Evolutionary conservation across 2,113 vertebrate species (phyloP).

Genomic region (Raja brachyura): DNA sequence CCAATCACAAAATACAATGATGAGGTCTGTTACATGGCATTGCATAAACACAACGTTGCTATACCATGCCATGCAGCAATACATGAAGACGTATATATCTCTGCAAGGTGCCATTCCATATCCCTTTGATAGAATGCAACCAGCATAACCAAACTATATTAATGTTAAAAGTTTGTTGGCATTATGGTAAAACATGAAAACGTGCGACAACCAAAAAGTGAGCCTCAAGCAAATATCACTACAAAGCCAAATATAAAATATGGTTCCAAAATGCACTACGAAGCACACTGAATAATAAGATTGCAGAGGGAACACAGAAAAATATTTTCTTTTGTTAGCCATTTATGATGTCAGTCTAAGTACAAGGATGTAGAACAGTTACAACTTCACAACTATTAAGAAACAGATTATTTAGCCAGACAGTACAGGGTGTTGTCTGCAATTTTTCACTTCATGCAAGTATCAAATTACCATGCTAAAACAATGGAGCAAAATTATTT

Average conservation of each 20-base stretch:
- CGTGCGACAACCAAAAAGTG: not conserved
- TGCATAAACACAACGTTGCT: not conserved
- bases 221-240: not conserved
- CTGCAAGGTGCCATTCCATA: not conserved
- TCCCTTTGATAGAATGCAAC: not conserved
- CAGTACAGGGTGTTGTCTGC: not conserved
- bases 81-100: not conserved
- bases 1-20: not conserved
- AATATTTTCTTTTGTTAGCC: constrained; percentile 2
- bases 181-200: not conserved
- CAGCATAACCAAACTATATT: not conserved
- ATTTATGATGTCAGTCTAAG: not conserved
- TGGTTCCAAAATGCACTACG: not conserved
- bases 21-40: not conserved
- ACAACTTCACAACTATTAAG: not conserved
- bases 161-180: not conserved
- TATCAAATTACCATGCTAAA: not conserved
- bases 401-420: not conserved
- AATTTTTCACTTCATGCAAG: not conserved
- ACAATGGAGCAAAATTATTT: not conserved
- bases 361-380: not conserved
- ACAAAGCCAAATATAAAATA: not conserved
- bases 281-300: not conserved
- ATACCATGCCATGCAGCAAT: not conserved
- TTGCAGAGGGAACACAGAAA: not conserved